Evolutionary conservation across 1,140 invertebrate species (phyloP).

Genomic region (Neodiprion lecontei): DNA sequence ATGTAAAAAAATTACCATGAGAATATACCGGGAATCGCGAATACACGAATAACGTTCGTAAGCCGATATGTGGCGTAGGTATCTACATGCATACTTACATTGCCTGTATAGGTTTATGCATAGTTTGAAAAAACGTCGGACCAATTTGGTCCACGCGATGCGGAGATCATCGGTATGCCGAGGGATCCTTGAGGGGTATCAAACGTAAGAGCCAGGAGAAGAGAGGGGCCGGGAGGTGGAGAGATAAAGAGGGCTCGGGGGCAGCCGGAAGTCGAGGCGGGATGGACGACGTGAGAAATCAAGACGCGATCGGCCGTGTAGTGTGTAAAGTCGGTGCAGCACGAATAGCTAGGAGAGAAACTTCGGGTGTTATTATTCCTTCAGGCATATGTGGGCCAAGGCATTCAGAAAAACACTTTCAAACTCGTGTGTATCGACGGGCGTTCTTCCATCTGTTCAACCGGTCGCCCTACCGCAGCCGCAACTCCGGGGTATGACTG

Average conservation of each 20-base stretch:
- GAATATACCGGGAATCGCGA: no score
- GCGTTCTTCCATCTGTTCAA: slow-evolving; percentile 52
- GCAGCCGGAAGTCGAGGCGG: not conserved
- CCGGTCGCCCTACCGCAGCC: slow-evolving; percentile 19
- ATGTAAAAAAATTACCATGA: no score
- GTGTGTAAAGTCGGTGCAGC: not conserved
- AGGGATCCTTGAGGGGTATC: no score
- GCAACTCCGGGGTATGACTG: slow-evolving; percentile 10
- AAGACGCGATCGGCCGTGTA: not conserved
- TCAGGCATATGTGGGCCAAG: slow-evolving; percentile 56
- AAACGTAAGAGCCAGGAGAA: no score
- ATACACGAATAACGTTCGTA: no score
- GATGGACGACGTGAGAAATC: not conserved
- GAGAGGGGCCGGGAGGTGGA: not conserved
- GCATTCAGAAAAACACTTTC: slow-evolving; percentile 50
- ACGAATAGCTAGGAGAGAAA: not conserved
- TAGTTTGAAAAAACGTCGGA: not conserved
- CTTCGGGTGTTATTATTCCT: slow-evolving; percentile 52
- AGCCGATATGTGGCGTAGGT: no score
- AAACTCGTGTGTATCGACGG: slow-evolving; percentile 40
- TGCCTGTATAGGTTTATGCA: no score
- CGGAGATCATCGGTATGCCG: not conserved
- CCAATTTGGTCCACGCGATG: slow-evolving; percentile 4
- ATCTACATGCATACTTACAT: no score
- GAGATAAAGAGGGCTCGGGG: not conserved